These are phyloP conservation scores for mouse (Mus musculus) DNA, from an alignment of 2,113 vertebrate species.

Conservation along the genomic window GRCm39 chr6:143324501-143325000, in stretches of 20 bases:
- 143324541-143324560: conserved; percentile 49
- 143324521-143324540: conserved; percentile 53
- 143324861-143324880: background rate
- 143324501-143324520: conserved; percentile 70
- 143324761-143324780: conserved; percentile 47
- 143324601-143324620: conserved; percentile 67
- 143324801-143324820: background rate
- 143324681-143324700: background rate
- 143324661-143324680: conserved; percentile 56
- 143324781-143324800: background rate
- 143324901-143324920: background rate
- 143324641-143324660: conserved; percentile 69
- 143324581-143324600: conserved; percentile 57
- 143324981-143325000: background rate
- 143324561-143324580: conserved; percentile 68
- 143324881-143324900: background rate
- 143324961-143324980: background rate
- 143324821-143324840: conserved; percentile 32
- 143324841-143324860: background rate
- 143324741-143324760: background rate
- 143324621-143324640: conserved; percentile 55
- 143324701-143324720: conserved; percentile 51
- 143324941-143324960: background rate
- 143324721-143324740: conserved; percentile 51
- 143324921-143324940: background rate